A percentile compares a stretch with the other conserved stretches of the same genome.
These are phyloP conservation scores for Ectropis crepuscularia DNA, from an alignment of 2,888 invertebrate species.

Conservation along the genomic window DNA sequence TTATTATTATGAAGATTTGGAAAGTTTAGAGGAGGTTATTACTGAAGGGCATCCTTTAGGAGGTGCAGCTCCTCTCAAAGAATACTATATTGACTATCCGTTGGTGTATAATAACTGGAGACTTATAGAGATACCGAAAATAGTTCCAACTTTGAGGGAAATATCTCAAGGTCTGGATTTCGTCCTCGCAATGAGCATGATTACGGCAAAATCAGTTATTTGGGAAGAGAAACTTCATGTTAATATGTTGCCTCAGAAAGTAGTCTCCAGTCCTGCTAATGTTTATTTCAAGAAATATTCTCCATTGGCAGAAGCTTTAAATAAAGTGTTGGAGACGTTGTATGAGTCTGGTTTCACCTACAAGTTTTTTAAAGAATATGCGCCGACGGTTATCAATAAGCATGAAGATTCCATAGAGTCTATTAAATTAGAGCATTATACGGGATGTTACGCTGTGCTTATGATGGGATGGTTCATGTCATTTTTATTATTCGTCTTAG, in stretches of 20 bases:
- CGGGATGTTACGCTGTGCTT: conserved; percentile 67
- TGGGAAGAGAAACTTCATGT: conserved; percentile 49
- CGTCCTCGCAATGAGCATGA: conserved; percentile 60
- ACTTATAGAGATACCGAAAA: conserved; percentile 51
- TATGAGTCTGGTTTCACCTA: conserved; percentile 60
- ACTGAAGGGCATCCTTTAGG: conserved; percentile 62
- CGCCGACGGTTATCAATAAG: neutral
- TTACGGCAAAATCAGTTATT: conserved; percentile 50
- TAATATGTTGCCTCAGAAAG: conserved; percentile 57
- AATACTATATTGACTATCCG: conserved; percentile 64
- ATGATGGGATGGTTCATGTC: conserved; percentile 63
- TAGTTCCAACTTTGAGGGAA: conserved; percentile 50
- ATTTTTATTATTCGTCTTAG: conserved; percentile 54
- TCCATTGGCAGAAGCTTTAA: conserved; percentile 55
- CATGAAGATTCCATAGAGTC: conserved; percentile 46
- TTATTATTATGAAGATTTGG: conserved; percentile 56
- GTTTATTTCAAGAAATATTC: conserved; percentile 72
- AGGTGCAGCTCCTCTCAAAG: conserved; percentile 63
- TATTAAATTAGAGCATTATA: conserved; percentile 61
- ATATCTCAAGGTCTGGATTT: conserved; percentile 61
- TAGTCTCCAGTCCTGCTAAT: conserved; percentile 60
- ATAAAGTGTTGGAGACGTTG: conserved; percentile 56
- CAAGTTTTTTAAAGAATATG: conserved; percentile 50
- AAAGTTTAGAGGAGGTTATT: conserved; percentile 63
- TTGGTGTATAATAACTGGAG: conserved; percentile 61